Evolutionary conservation across 2,888 invertebrate genomes (phyloP).

Genomic region (Merodon equestris): DNA sequence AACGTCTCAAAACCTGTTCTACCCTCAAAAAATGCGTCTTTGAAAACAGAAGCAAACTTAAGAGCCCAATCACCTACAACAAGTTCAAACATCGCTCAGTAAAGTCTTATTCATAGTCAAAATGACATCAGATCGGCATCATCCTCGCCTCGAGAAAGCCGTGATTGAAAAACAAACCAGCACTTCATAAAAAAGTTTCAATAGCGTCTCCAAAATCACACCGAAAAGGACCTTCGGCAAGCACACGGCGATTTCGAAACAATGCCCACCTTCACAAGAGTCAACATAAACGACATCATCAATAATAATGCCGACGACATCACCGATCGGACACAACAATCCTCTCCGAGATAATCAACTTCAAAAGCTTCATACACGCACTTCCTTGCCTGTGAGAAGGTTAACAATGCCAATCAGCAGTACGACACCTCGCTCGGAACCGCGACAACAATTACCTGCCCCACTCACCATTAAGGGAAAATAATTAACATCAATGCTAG

Average conservation of each 20-base stretch:
- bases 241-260: conserved; percentile 74
- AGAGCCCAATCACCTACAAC: conserved; percentile 37
- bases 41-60: not conserved
- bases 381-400: conserved; percentile 54
- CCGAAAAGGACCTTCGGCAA: conserved; percentile 57
- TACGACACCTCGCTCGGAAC: not conserved
- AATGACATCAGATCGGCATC: not conserved
- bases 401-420: conserved; percentile 29
- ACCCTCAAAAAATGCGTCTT: conserved; percentile 3
- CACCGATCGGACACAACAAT: conserved; percentile 69
- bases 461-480: conserved; percentile 37
- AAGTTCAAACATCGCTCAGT: conserved; percentile 20
- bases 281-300: conserved; percentile 78
- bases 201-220: not conserved
- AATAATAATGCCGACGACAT: conserved; percentile 76
- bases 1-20: conserved; percentile 44
- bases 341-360: conserved; percentile 70
- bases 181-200: conserved; percentile 1
- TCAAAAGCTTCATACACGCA: conserved; percentile 56
- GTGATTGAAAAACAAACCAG: conserved; percentile 18
- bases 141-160: conserved; percentile 23
- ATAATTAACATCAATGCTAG: conserved; percentile 15
- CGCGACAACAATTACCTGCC: conserved; percentile 22
- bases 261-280: conserved; percentile 78
- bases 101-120: conserved; percentile 17